phyloP scores from a whole-genome alignment of 2,113 vertebrate species.

The Pelodiscus sinensis region DNA sequence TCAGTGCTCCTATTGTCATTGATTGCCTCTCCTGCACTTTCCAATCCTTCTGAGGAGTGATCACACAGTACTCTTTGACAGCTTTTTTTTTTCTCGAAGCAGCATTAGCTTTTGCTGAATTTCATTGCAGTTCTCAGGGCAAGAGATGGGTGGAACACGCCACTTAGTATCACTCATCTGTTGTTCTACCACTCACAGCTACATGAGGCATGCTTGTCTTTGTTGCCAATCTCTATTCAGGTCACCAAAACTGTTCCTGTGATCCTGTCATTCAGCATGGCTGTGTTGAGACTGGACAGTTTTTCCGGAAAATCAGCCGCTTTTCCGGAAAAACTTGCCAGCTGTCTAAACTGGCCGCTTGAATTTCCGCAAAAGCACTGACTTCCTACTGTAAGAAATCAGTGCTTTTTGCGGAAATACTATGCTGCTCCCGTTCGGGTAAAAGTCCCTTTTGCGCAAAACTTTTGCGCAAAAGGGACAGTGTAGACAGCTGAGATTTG shows the following conservation, averaged over 20 bases:
- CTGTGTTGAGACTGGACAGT: too few species aligned
- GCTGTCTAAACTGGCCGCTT: too few species aligned
- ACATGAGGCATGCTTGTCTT: background rate
- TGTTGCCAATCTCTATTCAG: background rate
- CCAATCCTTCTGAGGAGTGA: background rate
- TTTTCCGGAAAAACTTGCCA: too few species aligned
- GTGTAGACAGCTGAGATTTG: too few species aligned
- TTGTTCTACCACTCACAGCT: background rate
- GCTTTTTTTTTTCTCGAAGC: background rate
- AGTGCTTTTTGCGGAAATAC: too few species aligned
- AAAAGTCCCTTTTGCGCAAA: too few species aligned
- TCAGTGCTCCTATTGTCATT: background rate
- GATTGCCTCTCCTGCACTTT: background rate
- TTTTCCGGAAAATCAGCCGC: too few species aligned
- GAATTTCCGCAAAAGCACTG: too few species aligned
- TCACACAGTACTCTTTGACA: background rate
- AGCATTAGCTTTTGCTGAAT: background rate
- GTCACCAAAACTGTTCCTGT: background rate
- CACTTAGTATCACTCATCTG: background rate
- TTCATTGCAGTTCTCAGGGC: accelerated
- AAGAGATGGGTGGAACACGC: accelerated
- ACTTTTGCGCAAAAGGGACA: too few species aligned
- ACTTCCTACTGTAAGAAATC: too few species aligned
- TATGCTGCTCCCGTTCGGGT: too few species aligned
- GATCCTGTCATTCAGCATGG: background rate